Conservation (phyloP, 2,888 invertebrate species). For the Hirudinaria manillensis region DNA sequence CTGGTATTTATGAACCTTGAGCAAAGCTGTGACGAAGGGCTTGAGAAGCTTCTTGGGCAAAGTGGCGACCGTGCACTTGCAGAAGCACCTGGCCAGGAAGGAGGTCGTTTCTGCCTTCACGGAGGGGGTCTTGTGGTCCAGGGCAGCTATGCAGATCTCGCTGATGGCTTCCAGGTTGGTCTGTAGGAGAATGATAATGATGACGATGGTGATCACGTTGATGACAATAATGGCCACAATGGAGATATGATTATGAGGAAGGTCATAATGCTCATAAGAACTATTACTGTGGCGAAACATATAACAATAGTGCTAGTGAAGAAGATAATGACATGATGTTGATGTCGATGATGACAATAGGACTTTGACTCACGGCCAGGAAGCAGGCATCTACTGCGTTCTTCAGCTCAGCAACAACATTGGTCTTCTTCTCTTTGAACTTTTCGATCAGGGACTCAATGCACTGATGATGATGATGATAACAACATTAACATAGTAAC, state of each 20-base stretch:
- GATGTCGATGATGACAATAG: background rate
- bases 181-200: slow-evolving; percentile 55
- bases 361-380: slow-evolving; percentile 55
- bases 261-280: background rate
- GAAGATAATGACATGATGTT: too few relatives aligned
- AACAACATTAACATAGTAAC: background rate
- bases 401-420: slow-evolving; percentile 76
- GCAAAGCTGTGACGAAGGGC: slow-evolving; percentile 68
- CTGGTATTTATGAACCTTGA: too few relatives aligned
- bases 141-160: slow-evolving; percentile 76
- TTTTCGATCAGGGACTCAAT: slow-evolving; percentile 74
- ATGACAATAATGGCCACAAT: background rate
- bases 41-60: slow-evolving; percentile 86
- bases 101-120: slow-evolving; percentile 60
- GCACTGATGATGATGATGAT: slow-evolving; percentile 42
- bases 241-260: background rate
- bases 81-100: slow-evolving; percentile 76
- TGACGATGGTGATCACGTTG: background rate
- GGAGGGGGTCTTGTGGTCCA: slow-evolving; percentile 62
- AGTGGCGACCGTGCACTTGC: slow-evolving; percentile 69
- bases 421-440: slow-evolving; percentile 92
- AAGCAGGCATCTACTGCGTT: slow-evolving; percentile 87
- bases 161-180: slow-evolving; percentile 60
- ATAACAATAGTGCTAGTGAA: too few relatives aligned
- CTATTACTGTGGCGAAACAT: background rate